Conservation (phyloP, 2,797 vertebrate genomes). For the Eutrigla gurnardus region DNA sequence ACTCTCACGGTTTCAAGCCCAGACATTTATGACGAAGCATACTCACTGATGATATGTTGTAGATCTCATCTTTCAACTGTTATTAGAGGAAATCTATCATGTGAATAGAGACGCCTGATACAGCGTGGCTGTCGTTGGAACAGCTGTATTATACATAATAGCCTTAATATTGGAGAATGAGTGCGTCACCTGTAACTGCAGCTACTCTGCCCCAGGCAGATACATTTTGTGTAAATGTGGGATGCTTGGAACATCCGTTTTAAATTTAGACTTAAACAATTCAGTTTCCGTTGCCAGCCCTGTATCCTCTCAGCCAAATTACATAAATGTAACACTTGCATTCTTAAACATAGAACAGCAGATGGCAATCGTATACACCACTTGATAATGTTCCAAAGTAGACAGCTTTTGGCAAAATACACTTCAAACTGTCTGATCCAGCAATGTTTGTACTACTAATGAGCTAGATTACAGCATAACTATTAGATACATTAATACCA, state of each 20-base stretch:
- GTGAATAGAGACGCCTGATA: neutral
- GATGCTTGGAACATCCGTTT: slow-evolving; percentile 37
- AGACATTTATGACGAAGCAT: neutral
- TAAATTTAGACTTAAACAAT: slow-evolving; percentile 47
- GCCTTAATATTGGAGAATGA: neutral
- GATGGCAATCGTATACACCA: neutral
- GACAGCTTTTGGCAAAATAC: neutral
- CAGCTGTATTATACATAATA: neutral
- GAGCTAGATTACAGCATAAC: neutral
- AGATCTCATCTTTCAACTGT: neutral
- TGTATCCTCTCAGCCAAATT: slow-evolving; percentile 27
- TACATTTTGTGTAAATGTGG: slow-evolving; percentile 33
- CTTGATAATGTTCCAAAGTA: slow-evolving; percentile 14
- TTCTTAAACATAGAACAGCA: slow-evolving; percentile 2
- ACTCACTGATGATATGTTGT: neutral
- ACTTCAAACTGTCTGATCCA: slow-evolving; percentile 1
- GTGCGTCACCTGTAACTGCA: slow-evolving; percentile 13
- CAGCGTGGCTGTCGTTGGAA: neutral
- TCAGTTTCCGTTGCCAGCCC: slow-evolving; percentile 14
- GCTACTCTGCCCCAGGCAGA: slow-evolving; percentile 15
- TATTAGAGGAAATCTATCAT: neutral
- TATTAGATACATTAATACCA: neutral
- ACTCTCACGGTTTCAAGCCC: neutral
- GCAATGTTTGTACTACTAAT: neutral
- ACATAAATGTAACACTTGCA: slow-evolving; percentile 26